phyloP scores from a whole-genome alignment of 1,140 invertebrate genomes.

The Drosophila rufa region DNA sequence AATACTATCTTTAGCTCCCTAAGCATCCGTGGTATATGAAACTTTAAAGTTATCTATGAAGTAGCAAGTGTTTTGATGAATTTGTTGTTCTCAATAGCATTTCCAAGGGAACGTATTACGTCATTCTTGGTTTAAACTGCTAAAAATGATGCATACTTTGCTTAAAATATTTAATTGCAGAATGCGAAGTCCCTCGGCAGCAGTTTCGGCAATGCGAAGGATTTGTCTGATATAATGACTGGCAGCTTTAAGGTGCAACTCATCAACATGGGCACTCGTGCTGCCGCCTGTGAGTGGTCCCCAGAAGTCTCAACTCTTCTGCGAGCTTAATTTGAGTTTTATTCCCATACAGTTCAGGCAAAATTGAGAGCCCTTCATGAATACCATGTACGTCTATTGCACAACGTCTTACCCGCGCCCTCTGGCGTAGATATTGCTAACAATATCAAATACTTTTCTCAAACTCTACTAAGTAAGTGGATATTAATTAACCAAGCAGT shows the following conservation, averaged over 20 bases:
- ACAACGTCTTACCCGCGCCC: slow-evolving; percentile 95
- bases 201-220: slow-evolving; percentile 85
- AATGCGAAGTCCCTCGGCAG: slow-evolving; percentile 84
- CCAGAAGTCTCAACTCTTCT: slow-evolving; percentile 54
- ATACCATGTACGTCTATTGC: slow-evolving; percentile 96
- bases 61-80: neutral
- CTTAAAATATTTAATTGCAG: slow-evolving; percentile 35
- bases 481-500: neutral
- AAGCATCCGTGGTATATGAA: slow-evolving; percentile 26
- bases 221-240: slow-evolving; percentile 85
- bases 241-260: slow-evolving; percentile 88
- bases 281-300: slow-evolving; percentile 89
- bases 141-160: neutral
- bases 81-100: slow-evolving; percentile 16
- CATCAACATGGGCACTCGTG: slow-evolving; percentile 90
- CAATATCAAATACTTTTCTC: slow-evolving; percentile 98
- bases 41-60: slow-evolving; percentile 11
- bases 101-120: slow-evolving; percentile 42
- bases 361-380: slow-evolving; percentile 99
- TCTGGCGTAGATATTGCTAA: slow-evolving; percentile 98
- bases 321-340: neutral
- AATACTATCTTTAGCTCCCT: neutral
- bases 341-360: slow-evolving; percentile 92
- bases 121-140: slow-evolving; percentile 26
- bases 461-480: slow-evolving; percentile 96